Percentiles rank a stretch among this genome's conserved stretches.
Conservation (phyloP, 2,797 vertebrate species). For the Siniperca scherzeri region DNA sequence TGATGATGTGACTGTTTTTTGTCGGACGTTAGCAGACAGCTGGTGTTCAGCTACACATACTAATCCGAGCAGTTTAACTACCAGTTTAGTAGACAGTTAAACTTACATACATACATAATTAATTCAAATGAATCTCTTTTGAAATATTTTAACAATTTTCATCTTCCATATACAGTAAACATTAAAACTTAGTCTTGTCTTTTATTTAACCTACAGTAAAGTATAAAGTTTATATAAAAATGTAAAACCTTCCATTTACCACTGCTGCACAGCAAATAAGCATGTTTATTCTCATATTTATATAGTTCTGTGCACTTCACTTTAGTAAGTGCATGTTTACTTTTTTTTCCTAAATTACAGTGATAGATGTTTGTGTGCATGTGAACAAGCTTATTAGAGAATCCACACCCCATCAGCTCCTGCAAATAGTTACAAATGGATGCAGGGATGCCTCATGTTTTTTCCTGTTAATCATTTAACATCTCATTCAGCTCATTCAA, state of each 20-base stretch:
- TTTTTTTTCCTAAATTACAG: conserved; percentile 6
- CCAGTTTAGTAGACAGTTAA: not conserved
- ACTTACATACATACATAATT: not conserved
- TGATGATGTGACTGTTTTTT: not conserved
- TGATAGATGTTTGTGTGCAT: conserved; percentile 60
- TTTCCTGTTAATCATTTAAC: conserved; percentile 48
- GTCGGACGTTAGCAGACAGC: not conserved
- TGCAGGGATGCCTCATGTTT: conserved; percentile 29
- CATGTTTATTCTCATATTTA: conserved; percentile 25
- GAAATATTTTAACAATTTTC: not conserved
- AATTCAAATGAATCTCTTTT: not conserved
- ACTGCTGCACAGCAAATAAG: not conserved
- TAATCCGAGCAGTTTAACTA: not conserved
- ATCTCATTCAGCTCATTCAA: conserved; percentile 54
- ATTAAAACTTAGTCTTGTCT: not conserved
- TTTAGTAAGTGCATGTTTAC: conserved; percentile 11
- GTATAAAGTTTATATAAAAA: not conserved
- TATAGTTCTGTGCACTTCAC: conserved; percentile 6
- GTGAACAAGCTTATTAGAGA: conserved; percentile 58
- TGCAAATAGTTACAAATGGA: conserved; percentile 67
- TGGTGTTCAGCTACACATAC: no score
- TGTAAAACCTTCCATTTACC: not conserved
- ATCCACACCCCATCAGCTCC: conserved; percentile 59
- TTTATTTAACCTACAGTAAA: not conserved
- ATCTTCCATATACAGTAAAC: not conserved